Conservation (phyloP, 2,888 invertebrate species). For the Chalcis sispes region DNA sequence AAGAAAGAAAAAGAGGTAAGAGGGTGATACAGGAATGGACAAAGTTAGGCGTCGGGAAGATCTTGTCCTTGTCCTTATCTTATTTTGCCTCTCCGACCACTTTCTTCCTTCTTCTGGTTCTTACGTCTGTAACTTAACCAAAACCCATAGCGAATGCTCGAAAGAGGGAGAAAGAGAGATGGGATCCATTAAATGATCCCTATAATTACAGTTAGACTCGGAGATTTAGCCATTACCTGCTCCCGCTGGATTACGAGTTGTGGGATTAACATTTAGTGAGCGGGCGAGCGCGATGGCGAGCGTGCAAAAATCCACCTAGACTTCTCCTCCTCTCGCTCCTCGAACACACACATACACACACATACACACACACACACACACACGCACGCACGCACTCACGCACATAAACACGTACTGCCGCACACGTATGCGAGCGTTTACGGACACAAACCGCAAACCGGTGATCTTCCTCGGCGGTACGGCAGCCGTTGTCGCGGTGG, state of each 20-base stretch:
- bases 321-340: conserved; percentile 56
- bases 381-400: not conserved
- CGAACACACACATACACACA: conserved; percentile 12
- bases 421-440: conserved; percentile 44
- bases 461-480: conserved; percentile 22
- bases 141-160: conserved; percentile 23
- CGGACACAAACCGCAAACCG: conserved; percentile 57
- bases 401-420: not conserved
- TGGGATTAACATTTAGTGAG: conserved; percentile 68
- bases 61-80: conserved; percentile 24
- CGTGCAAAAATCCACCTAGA: conserved; percentile 64
- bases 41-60: conserved; percentile 48
- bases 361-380: not conserved
- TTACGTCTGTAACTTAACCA: conserved; percentile 16
- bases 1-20: not conserved
- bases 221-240: conserved; percentile 62
- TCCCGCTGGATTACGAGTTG: conserved; percentile 64
- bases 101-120: conserved; percentile 28
- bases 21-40: conserved; percentile 22
- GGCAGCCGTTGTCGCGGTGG: conserved; percentile 45
- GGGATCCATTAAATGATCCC: conserved; percentile 71
- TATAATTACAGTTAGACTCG: conserved; percentile 71
- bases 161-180: conserved; percentile 61
- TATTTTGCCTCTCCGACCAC: not conserved
- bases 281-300: conserved; percentile 57